Evolutionary conservation across 2,888 invertebrate genomes (phyloP).

Genomic region (Phengaris arion): DNA sequence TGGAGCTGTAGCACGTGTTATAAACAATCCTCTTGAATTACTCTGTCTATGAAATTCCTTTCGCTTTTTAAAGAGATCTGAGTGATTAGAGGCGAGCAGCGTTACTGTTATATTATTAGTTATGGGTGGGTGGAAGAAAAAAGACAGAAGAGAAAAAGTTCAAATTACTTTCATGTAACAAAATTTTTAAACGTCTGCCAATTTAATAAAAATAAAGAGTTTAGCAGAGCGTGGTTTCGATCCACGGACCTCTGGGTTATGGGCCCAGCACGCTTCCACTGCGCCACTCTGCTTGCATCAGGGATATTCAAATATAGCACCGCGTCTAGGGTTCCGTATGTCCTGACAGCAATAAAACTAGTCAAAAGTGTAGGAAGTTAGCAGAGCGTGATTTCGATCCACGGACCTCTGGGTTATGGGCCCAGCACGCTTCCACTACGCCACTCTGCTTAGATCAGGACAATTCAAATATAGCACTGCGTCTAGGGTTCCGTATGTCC

Average conservation of each 20-base stretch:
- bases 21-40: too few relatives aligned
- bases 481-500: neutral
- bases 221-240: conserved; percentile 92
- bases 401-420: conserved; percentile 95
- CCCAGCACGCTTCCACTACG: conserved; percentile 92
- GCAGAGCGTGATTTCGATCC: conserved; percentile 93
- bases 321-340: neutral
- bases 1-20: too few relatives aligned
- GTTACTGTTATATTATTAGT: too few relatives aligned
- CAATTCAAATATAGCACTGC: neutral
- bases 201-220: neutral
- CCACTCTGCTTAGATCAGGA: conserved; percentile 82
- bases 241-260: conserved; percentile 96
- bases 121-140: too few relatives aligned
- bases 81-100: too few relatives aligned
- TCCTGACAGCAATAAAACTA: neutral
- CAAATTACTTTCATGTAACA: too few relatives aligned
- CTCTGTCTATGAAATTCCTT: too few relatives aligned
- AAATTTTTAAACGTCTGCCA: too few relatives aligned
- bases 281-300: conserved; percentile 85
- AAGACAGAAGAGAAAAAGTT: too few relatives aligned
- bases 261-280: conserved; percentile 91
- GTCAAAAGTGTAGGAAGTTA: conserved; percentile 48
- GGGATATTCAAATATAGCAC: neutral
- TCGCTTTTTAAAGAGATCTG: too few relatives aligned